phyloP scores from a whole-genome alignment of 2,888 invertebrate species.

The Podabrus alpinus region DNA sequence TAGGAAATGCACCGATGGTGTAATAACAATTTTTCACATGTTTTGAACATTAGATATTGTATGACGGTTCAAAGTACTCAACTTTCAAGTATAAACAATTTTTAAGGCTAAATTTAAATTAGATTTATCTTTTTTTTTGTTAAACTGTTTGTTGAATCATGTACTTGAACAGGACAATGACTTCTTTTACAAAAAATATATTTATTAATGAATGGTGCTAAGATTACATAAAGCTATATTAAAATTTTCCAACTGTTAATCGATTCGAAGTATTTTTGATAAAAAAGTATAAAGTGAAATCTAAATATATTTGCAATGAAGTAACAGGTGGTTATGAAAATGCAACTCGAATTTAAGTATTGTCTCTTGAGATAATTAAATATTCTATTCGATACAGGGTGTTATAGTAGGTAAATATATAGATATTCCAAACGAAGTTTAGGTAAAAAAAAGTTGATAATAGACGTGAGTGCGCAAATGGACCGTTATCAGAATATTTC shows the following conservation, averaged over 20 bases:
- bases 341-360: background rate
- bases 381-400: background rate
- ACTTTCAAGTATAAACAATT: background rate
- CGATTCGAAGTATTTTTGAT: background rate
- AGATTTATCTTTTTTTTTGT: background rate
- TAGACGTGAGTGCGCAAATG: no score
- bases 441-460: no score
- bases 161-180: background rate
- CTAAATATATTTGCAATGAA: background rate
- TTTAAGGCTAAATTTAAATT: background rate
- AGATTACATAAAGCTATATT: background rate
- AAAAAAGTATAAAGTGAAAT: background rate
- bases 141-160: background rate
- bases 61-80: background rate
- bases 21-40: constrained; percentile 3
- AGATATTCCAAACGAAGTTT: no score
- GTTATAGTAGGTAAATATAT: no score
- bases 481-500: no score
- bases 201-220: background rate
- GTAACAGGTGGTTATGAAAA: background rate
- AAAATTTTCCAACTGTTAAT: background rate
- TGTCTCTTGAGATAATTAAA: background rate
- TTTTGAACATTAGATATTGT: background rate
- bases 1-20: constrained; percentile 21
- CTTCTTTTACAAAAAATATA: background rate